Percentiles rank a stretch among this genome's conserved stretches.
phyloP scores from a whole-genome alignment of 1,140 invertebrate genomes.

The Holotrichia oblita region DNA sequence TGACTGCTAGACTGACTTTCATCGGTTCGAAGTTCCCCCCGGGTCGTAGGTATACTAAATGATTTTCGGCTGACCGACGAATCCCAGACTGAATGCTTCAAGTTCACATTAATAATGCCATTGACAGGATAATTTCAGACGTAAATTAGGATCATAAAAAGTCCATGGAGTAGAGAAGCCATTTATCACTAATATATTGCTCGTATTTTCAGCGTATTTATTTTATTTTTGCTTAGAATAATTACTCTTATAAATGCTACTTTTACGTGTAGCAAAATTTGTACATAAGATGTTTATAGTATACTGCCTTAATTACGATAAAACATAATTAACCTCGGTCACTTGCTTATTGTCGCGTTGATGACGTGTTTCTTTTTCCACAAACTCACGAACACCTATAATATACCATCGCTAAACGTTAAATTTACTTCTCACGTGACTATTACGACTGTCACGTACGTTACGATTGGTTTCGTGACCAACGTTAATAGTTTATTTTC shows the following conservation, averaged over 20 bases:
- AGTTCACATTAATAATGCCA: constrained; percentile 25
- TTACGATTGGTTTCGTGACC: constrained; percentile 24
- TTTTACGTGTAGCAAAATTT: too few relatives aligned
- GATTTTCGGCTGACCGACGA: constrained; percentile 22
- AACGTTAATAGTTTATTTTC: constrained; percentile 34
- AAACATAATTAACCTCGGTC: background rate
- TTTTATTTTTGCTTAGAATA: too few relatives aligned
- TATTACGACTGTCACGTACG: constrained; percentile 15
- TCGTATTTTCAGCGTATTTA: too few relatives aligned
- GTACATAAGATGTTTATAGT: background rate
- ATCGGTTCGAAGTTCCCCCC: background rate
- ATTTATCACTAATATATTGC: too few relatives aligned
- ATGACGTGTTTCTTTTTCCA: background rate
- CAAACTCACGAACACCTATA: background rate
- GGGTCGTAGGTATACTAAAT: constrained; percentile 1
- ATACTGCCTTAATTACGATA: background rate
- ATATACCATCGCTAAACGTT: background rate
- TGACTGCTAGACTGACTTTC: constrained; percentile 12
- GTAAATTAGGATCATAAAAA: constrained; percentile 27
- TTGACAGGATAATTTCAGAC: constrained; percentile 20
- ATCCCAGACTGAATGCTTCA: background rate
- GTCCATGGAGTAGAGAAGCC: background rate
- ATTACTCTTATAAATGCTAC: too few relatives aligned
- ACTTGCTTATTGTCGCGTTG: background rate
- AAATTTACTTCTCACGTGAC: constrained; percentile 19